Evolutionary conservation across 2,888 invertebrate species (phyloP).

Genomic region (Stenurella melanura): DNA sequence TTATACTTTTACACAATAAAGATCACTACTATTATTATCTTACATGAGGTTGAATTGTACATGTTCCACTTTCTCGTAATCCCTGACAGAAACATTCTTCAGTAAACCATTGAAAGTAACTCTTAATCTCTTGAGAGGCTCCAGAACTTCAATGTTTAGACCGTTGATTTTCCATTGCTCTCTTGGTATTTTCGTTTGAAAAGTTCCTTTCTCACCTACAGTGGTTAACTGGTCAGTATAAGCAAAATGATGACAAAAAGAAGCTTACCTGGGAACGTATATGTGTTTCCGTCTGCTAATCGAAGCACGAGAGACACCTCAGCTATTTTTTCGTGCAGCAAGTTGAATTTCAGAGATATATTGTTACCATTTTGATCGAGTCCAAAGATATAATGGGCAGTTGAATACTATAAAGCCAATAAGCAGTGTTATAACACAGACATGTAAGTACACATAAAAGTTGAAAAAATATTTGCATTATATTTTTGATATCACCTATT

Average conservation of each 20-base stretch:
- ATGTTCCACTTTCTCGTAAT: conserved; percentile 71
- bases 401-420: conserved; percentile 68
- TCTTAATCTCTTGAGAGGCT: conserved; percentile 78
- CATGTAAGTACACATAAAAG: too few relatives aligned
- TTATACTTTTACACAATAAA: too few relatives aligned
- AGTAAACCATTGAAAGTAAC: conserved; percentile 83
- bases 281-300: conserved; percentile 71
- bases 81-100: conserved; percentile 69
- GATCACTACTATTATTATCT: too few relatives aligned
- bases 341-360: conserved; percentile 75
- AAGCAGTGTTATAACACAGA: too few relatives aligned
- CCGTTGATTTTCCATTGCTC: conserved; percentile 78
- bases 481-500: too few relatives aligned
- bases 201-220: conserved; percentile 39
- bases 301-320: conserved; percentile 77
- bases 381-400: conserved; percentile 74
- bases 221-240: neutral
- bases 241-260: conserved; percentile 33
- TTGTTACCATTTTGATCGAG: conserved; percentile 77
- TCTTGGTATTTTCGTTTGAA: conserved; percentile 57
- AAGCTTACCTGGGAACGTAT: conserved; percentile 72
- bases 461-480: too few relatives aligned
- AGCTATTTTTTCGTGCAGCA: conserved; percentile 74
- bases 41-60: conserved; percentile 79
- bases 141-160: conserved; percentile 78